phyloP scores from a whole-genome alignment of 2,113 vertebrate genomes.

The Talpa occidentalis region DNA sequence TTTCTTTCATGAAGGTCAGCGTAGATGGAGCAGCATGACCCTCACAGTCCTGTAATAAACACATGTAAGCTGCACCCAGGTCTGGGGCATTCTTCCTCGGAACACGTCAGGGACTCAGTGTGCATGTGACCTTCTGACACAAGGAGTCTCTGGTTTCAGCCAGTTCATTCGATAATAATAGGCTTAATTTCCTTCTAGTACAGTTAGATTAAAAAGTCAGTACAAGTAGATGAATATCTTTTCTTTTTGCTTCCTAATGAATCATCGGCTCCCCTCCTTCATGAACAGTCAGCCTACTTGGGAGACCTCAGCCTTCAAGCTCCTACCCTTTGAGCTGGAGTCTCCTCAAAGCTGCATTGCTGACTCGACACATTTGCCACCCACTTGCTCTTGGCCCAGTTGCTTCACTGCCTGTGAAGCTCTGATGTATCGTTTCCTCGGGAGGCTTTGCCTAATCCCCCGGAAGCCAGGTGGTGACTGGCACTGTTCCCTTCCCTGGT shows the following conservation, averaged over 20 bases:
- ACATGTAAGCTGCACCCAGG: background rate
- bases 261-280: too few relatives aligned
- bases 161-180: background rate
- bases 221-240: too few relatives aligned
- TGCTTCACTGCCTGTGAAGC: background rate
- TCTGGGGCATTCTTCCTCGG: background rate
- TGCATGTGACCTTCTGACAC: background rate
- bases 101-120: fast-evolving
- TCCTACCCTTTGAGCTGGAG: background rate
- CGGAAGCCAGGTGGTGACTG: background rate
- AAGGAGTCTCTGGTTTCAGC: background rate
- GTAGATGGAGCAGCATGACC: background rate
- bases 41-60: background rate
- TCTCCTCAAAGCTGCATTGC: background rate
- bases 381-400: background rate
- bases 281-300: too few relatives aligned
- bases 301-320: background rate
- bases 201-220: background rate
- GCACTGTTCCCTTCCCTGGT: background rate
- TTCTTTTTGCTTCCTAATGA: background rate
- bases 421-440: background rate
- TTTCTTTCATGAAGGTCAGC: background rate
- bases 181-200: background rate
- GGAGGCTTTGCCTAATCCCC: background rate
- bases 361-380: background rate